Conservation (phyloP, 2,113 vertebrate species). For the Carettochelys insculpta region DNA sequence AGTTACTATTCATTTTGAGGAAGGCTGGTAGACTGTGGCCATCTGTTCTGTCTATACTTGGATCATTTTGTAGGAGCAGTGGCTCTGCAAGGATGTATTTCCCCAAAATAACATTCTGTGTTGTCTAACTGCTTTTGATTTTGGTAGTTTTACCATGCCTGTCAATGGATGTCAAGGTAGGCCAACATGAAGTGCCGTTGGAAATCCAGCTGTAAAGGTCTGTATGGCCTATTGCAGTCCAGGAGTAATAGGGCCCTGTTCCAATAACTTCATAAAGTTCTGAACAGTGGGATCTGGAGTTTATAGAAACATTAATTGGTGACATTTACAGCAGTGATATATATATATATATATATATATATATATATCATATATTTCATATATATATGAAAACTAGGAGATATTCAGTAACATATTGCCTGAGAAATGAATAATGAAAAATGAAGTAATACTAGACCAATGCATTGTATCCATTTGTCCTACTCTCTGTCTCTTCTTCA, state of each 20-base stretch:
- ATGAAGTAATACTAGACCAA: no score
- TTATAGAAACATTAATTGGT: neutral
- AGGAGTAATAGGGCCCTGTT: neutral
- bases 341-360: no score
- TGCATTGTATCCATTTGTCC: neutral
- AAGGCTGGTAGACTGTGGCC: neutral
- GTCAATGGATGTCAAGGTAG: neutral
- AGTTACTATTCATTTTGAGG: neutral
- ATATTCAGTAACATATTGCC: neutral
- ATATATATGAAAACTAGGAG: no score
- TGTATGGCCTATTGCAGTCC: neutral
- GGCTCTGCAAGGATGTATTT: neutral
- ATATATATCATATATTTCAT: no score
- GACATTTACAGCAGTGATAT: no score
- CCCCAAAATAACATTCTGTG: neutral
- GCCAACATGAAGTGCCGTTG: neutral
- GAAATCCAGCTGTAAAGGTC: neutral
- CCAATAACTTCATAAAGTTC: neutral
- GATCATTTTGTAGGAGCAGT: neutral
- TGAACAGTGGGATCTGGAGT: neutral
- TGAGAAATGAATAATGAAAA: no score
- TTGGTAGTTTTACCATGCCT: neutral
- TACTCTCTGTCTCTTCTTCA: neutral
- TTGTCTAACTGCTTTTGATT: neutral
- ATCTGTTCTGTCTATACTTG: neutral